Base-by-base conservation (phyloP, 2,797 vertebrate species). In the Nannoperca obscura region DNA sequence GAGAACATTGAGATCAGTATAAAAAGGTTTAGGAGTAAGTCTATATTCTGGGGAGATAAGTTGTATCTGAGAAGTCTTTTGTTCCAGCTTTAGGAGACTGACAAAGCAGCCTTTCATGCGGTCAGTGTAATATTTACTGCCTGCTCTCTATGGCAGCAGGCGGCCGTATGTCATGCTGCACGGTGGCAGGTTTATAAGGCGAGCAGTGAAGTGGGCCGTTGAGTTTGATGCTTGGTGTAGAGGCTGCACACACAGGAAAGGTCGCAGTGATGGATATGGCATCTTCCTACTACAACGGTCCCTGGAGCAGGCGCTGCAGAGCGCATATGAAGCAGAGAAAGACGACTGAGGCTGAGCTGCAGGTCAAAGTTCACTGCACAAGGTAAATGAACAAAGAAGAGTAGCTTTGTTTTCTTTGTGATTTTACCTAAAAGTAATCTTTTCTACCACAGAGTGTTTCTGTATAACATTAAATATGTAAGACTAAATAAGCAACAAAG, bases 171-270 rank as follows among this genome's bases (percentile, higher is more conserved):
- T 88, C 72, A 65, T 15, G 36, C 27, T 27, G 78, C 49, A 38
- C 57, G 36, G 14, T 74, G 85, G 73, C 83, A 71, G 89, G 46
- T 93, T 92, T 87, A 93, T 88, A 38, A 78, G 63, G 76, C 67
- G 30, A 81, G 79, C 58, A 32, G 38, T 82, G 27, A 82, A 62
- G 69, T 10, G 38, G 32, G 34, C 47, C 14, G n/a, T 47, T 22
- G 46, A 65, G 76, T 57, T 52, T 54, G 64, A 61, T 27, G 75
- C 34, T 44, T 13, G 38, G 58, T 63, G 58, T 63, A 40, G 65
- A 6, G 61, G n/a, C 63, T 17, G 60, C 53, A 55, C 58, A 38
- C 59, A 19, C 50, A 30, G 73, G 46, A 89, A 90, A 91, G 90
- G 90, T 91, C 91, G 86, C 38, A 1, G 64, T 83, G 86, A 89